A percentile compares a stretch with the other conserved stretches of the same genome.
Conservation (phyloP, 2,888 invertebrate genomes). For the Drosophila neotestacea region DNA sequence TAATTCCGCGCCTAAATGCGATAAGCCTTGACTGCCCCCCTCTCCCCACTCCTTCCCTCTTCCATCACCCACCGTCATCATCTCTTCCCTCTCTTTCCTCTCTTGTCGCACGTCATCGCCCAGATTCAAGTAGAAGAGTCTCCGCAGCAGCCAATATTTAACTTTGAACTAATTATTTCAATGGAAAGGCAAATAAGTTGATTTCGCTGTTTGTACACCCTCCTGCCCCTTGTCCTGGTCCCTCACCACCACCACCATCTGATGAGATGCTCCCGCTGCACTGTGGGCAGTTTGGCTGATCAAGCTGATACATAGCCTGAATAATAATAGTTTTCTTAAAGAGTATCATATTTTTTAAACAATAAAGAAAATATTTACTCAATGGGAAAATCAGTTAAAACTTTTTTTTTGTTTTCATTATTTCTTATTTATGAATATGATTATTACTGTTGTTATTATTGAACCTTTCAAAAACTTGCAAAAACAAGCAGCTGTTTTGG, state of each 20-base stretch:
- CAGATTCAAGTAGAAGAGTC: slow-evolving; percentile 19
- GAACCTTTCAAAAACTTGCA: too few relatives aligned
- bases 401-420: too few relatives aligned
- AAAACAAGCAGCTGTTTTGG: too few relatives aligned
- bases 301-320: too few relatives aligned
- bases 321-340: too few relatives aligned
- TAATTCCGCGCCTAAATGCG: slow-evolving; percentile 78
- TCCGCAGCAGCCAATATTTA: slow-evolving; percentile 76
- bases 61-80: too few relatives aligned
- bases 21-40: slow-evolving; percentile 55
- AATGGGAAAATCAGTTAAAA: too few relatives aligned
- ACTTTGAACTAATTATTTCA: slow-evolving; percentile 84
- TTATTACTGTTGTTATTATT: too few relatives aligned
- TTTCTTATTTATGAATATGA: too few relatives aligned
- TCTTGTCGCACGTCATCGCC: slow-evolving; percentile 24
- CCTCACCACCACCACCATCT: background rate
- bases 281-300: background rate
- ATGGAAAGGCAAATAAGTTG: slow-evolving; percentile 82
- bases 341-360: too few relatives aligned
- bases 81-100: background rate
- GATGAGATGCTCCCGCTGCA: background rate
- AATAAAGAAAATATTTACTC: too few relatives aligned
- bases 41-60: background rate
- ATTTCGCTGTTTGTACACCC: slow-evolving; percentile 55
- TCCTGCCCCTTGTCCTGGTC: background rate